Conservation (phyloP, 2,113 vertebrate genomes). For the Phaetusa simplex region DNA sequence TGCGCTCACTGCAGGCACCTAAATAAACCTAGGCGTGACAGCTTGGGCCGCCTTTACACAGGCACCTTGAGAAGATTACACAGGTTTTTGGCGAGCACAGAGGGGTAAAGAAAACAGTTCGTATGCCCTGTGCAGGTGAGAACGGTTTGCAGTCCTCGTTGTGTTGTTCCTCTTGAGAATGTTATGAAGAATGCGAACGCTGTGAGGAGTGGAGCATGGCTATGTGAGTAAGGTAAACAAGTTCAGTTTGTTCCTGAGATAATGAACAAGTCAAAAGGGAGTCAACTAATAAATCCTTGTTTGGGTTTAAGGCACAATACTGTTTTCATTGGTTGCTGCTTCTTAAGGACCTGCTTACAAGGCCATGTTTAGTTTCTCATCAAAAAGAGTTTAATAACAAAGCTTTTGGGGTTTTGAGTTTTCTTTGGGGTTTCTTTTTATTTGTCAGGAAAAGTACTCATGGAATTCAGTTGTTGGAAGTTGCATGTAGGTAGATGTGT, state of each 20-base stretch:
- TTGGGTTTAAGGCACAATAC: not conserved
- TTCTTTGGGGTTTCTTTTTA: not conserved
- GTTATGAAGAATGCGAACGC: fast-evolving
- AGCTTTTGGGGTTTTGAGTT: not conserved
- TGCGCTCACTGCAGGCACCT: not conserved
- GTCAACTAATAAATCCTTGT: not conserved
- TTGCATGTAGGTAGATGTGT: not conserved
- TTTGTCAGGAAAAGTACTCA: not conserved
- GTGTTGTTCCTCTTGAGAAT: not conserved
- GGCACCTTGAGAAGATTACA: not conserved
- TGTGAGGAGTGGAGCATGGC: not conserved
- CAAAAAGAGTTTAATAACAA: not conserved
- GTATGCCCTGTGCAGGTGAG: not conserved
- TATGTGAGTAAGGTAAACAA: not conserved
- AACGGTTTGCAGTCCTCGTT: not conserved
- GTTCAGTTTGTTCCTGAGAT: not conserved
- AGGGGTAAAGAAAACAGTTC: not conserved
- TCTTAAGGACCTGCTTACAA: not conserved
- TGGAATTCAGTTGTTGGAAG: not conserved
- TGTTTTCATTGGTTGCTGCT: not conserved
- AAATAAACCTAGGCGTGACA: not conserved
- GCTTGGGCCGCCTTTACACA: not conserved
- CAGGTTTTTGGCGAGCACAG: not conserved
- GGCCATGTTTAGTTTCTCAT: not conserved
- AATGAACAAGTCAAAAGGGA: not conserved